Base-by-base conservation (phyloP, 2,888 invertebrate genomes). In the Lampropteryx suffumata region DNA sequence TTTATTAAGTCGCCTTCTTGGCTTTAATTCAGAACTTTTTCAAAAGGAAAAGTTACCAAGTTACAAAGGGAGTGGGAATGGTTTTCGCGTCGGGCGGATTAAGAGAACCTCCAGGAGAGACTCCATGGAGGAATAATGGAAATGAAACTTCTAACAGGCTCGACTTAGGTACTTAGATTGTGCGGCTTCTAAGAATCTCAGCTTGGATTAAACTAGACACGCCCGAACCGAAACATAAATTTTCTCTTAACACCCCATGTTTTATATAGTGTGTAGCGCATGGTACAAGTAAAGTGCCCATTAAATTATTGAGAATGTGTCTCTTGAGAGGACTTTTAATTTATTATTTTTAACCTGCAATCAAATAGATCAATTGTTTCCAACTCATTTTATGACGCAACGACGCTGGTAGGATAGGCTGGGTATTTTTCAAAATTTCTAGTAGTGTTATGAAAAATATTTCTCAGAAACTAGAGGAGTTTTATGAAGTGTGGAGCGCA, bases 81-180 rank as follows among this genome's bases (percentile, higher is more conserved):
- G 74, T 76, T 77, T 64, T 69, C 71, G 61, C 70, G 67, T 71
- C 64, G 65, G 65, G 60, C 67, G 79, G 80, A 84, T 83, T 81
- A 84, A 73, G 67, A 70, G 66, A 69, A 72, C 71, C 71, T 71
- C 61, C 60, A 65, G 62, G 45, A 58, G 58, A 63, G 63, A 57
- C 64, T 74, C 69, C 70, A 68, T 71, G 69, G 61, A 69, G 69
- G 72, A 79, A 81, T 77, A 82, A 81, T 80, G 73, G 79, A 78
- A 79, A 81, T 71, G 73, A 76, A 79, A 81, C 71, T 79, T 83
- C 74, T 73, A 79, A 79, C 77, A 71, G 76, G 67, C 70, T 67
- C 74, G 74, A 71, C 75, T 83, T 82, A n/a, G n/a, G n/a, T n/a
- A 80, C 77, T 83, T 76, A 80, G 78, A 82, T 80, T 80, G 76